phyloP scores from a whole-genome alignment of 2,888 invertebrate genomes.

The Drosophila colorata region DNA sequence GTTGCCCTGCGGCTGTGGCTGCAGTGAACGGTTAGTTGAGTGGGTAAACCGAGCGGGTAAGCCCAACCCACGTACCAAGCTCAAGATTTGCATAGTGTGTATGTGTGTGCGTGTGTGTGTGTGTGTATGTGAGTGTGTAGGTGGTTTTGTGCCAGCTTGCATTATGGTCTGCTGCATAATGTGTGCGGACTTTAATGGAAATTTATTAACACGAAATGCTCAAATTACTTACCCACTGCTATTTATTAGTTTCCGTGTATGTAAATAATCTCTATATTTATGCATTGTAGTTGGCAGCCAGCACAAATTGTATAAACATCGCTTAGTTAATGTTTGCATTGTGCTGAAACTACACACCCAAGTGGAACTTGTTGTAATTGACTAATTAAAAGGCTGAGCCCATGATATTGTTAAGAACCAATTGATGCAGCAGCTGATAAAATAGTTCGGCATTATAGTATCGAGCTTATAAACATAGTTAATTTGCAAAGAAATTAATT shows the following conservation, averaged over 20 bases:
- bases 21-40: slow-evolving; percentile 37
- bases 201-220: slow-evolving; percentile 59
- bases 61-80: slow-evolving; percentile 16
- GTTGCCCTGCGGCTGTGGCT: slow-evolving; percentile 29
- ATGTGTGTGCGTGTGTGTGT: not conserved
- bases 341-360: not conserved
- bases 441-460: not conserved
- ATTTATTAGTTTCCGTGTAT: slow-evolving; percentile 38
- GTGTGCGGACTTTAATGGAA: slow-evolving; percentile 54
- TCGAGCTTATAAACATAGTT: not conserved
- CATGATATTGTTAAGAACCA: not conserved
- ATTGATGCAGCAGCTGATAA: not conserved
- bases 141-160: not conserved
- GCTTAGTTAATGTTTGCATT: slow-evolving; percentile 23
- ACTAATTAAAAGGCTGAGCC: slow-evolving; percentile 5
- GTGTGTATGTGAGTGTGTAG: not conserved
- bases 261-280: slow-evolving; percentile 30
- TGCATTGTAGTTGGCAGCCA: slow-evolving; percentile 15
- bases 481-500: not conserved
- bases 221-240: slow-evolving; percentile 35
- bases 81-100: slow-evolving; percentile 46
- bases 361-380: slow-evolving; percentile 1
- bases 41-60: slow-evolving; percentile 23
- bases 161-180: slow-evolving; percentile 48
- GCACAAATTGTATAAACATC: slow-evolving; percentile 30